Evolutionary conservation across 2,797 vertebrate species (phyloP).

Genomic region (Knipowitschia caucasica): DNA sequence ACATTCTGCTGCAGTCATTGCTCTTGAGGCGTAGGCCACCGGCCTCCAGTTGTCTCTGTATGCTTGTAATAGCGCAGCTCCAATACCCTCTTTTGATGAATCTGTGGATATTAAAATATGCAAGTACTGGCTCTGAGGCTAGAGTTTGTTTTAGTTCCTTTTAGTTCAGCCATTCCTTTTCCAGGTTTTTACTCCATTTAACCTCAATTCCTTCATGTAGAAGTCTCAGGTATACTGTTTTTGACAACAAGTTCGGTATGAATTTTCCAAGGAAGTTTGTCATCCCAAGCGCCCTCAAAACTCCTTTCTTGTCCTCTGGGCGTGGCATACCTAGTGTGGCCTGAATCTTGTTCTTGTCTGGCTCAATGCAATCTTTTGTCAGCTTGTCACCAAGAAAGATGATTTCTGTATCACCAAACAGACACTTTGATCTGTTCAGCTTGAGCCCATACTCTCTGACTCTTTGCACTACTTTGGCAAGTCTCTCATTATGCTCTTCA

Average conservation of each 20-base stretch:
- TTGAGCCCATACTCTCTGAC: neutral
- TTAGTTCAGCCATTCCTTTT: constrained; percentile 1
- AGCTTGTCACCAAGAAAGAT: constrained; percentile 15
- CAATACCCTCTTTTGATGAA: neutral
- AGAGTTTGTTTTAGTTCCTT: constrained; percentile 10
- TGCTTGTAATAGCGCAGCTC: neutral
- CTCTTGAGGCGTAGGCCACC: constrained; percentile 8
- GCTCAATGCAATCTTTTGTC: constrained; percentile 8
- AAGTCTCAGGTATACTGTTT: constrained; percentile 25
- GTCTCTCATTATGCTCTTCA: constrained; percentile 8
- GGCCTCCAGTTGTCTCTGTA: constrained; percentile 12
- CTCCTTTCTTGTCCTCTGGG: constrained; percentile 21
- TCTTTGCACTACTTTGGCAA: neutral
- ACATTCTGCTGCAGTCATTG: constrained; percentile 5
- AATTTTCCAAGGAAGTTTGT: constrained; percentile 34
- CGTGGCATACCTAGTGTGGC: constrained; percentile 18
- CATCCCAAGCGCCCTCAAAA: constrained; percentile 18
- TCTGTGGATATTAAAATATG: constrained; percentile 13
- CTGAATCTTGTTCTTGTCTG: constrained; percentile 11
- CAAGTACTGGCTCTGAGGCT: constrained; percentile 7
- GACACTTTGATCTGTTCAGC: constrained; percentile 17
- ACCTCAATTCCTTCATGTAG: constrained; percentile 4
- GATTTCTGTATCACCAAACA: constrained; percentile 7
- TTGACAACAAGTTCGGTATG: constrained; percentile 21
- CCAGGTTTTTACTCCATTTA: neutral